Base-by-base conservation (phyloP, 2,797 vertebrate species). In the Acanthiza pusilla region DNA sequence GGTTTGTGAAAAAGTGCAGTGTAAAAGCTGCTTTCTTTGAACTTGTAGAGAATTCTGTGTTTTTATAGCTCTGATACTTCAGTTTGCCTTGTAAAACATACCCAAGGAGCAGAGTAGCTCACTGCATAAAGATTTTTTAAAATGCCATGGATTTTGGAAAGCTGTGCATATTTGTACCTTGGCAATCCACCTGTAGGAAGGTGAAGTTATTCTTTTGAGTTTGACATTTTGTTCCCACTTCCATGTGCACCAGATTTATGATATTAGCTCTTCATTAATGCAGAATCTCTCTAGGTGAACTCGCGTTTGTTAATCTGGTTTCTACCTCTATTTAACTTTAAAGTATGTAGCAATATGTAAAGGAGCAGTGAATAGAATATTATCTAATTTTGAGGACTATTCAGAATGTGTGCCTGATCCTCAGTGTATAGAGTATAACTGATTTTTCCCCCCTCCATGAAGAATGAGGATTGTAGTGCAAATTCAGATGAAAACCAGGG, bases 291-390 rank as follows among this genome's bases (percentile, higher is more conserved):
- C 61, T 66, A 74, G 75, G 77, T 90, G 34, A 86, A 65, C 92
- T 96, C 80, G 91, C 42, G 38, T 84, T 15, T 23, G 58, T 93
- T 91, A 91, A 92, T 97, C 77, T 94, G 75, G 27, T 51, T 94
- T 90, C 32, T 77, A 80, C 47, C 57, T 96, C 73, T 92, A 58
- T 86, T 95, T 86, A 91, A 60, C 62, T 89, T 89, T 74, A 25
- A 79, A 90, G 51, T 89, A 81, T 82, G 68, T 96, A 91, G 71
- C 85, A 91, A 91, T 94, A 92, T 63, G 96, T 96, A 92, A 96
- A 84, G 73, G 54, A 70, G 50, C 50, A 88, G 78, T 80, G 67
- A 93, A 93, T 91, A 95, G 72, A 71, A 88, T 77, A 60, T 85
- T 21, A 7, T 62, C 61, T 85, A 67, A 91, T 97, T 93, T 89